Percentiles rank a stretch among this genome's conserved stretches.
These are phyloP conservation scores for Apamea epomidion DNA, from an alignment of 2,888 invertebrate species.

Conservation along the genomic window DNA sequence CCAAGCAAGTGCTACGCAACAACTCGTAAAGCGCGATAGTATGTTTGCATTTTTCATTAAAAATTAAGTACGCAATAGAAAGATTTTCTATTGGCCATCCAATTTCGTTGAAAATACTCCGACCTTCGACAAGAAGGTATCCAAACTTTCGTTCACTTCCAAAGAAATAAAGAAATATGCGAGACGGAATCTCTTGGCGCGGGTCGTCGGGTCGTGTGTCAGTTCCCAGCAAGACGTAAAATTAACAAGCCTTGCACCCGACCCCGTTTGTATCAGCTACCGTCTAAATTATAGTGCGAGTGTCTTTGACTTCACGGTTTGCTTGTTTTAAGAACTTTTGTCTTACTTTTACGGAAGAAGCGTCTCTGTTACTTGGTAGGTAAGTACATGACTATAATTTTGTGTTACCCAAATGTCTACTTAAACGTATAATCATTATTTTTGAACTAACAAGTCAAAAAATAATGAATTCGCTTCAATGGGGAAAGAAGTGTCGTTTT, in stretches of 20 bases:
- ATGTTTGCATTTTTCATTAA: neutral
- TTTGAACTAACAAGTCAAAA: neutral
- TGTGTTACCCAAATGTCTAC: neutral
- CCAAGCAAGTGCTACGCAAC: neutral
- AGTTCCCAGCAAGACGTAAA: constrained; percentile 67
- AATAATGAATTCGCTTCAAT: neutral
- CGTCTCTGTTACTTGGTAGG: neutral
- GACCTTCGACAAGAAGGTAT: constrained; percentile 10
- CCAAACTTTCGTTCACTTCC: constrained; percentile 37
- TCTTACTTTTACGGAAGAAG: constrained; percentile 28
- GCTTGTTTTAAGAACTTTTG: constrained; percentile 42
- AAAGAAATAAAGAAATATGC: constrained; percentile 45
- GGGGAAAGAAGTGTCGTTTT: neutral
- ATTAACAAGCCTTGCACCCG: constrained; percentile 74
- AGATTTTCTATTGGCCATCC: neutral
- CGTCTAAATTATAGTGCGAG: constrained; percentile 55
- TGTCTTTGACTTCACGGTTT: constrained; percentile 53
- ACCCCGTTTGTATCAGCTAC: constrained; percentile 71
- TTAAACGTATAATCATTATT: neutral
- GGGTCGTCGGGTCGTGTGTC: constrained; percentile 61
- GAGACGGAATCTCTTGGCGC: constrained; percentile 50
- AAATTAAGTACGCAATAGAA: constrained; percentile 5
- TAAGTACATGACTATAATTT: neutral
- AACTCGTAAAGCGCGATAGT: neutral
- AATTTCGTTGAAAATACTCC: neutral